Conservation (phyloP, 2,113 vertebrate genomes). For the Tauraco erythrolophus region DNA sequence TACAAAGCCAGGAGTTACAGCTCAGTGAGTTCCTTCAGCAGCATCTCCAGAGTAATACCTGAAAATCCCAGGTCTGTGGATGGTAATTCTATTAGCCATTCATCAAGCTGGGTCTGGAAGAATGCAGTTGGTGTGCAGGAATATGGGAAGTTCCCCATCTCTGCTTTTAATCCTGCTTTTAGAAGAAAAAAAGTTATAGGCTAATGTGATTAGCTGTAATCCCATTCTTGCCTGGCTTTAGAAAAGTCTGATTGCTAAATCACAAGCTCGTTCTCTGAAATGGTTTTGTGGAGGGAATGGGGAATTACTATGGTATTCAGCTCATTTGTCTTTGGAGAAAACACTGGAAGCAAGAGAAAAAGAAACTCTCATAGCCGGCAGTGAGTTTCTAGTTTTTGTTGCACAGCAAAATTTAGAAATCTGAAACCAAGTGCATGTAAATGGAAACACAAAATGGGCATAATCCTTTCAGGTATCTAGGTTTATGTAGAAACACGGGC, state of each 20-base stretch:
- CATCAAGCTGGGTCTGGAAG: constrained; percentile 11
- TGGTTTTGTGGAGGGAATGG: background rate
- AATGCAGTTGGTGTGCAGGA: constrained; percentile 37
- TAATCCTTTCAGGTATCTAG: background rate
- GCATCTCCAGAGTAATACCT: constrained; percentile 26
- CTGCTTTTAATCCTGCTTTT: constrained; percentile 49
- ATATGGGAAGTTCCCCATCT: constrained; percentile 44
- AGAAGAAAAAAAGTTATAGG: background rate
- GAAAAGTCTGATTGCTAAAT: constrained; percentile 21
- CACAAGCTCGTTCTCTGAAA: background rate
- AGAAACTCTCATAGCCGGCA: background rate
- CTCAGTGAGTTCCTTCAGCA: background rate
- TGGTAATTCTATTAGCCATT: constrained; percentile 59
- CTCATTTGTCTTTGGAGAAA: background rate
- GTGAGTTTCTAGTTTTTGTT: background rate
- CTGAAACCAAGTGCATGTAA: background rate
- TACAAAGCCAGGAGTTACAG: background rate
- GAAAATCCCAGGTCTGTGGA: constrained; percentile 50
- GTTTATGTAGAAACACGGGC: background rate
- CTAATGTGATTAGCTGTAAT: constrained; percentile 66
- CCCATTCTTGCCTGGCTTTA: constrained; percentile 47
- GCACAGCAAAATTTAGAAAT: background rate
- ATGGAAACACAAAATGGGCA: background rate
- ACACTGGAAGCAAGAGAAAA: background rate
- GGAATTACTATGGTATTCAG: background rate